phyloP scores from a whole-genome alignment of 2,888 invertebrate species.

The Smittia sp. region DNA sequence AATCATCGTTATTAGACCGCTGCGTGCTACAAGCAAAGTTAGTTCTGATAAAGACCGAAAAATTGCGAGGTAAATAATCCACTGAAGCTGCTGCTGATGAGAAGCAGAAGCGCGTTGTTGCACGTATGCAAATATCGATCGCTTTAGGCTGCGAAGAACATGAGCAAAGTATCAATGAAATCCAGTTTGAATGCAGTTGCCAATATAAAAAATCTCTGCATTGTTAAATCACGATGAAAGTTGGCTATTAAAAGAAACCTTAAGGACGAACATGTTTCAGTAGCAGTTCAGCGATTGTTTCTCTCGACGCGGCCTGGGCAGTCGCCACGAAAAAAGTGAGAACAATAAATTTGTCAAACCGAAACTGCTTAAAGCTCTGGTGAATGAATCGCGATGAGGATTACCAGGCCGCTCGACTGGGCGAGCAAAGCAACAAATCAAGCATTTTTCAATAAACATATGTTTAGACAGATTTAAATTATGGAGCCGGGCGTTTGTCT shows the following conservation, averaged over 20 bases:
- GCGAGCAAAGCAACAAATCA: neutral
- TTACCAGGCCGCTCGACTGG: neutral
- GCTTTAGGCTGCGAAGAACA: neutral
- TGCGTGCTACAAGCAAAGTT: conserved; percentile 19
- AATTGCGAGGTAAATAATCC: neutral
- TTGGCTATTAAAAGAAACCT: neutral
- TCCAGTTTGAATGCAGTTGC: neutral
- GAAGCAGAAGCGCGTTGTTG: neutral
- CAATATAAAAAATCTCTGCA: neutral
- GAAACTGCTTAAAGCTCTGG: neutral
- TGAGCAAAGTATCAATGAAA: neutral
- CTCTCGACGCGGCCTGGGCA: neutral
- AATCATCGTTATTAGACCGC: neutral
- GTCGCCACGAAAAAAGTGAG: neutral
- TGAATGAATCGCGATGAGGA: neutral
- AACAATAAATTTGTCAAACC: conserved; percentile 26
- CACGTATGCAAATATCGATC: conserved; percentile 13
- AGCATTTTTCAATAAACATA: conserved; percentile 7
- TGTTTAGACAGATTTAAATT: conserved; percentile 16
- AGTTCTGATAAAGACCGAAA: conserved; percentile 15
- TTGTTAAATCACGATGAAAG: conserved; percentile 2
- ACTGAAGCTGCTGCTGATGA: conserved; percentile 18
- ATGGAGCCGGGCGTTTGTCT: neutral
- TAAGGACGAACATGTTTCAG: conserved; percentile 9
- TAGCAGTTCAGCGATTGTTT: neutral